Base-by-base conservation (phyloP, 2,113 vertebrate genomes). In the Excalfactoria chinensis region DNA sequence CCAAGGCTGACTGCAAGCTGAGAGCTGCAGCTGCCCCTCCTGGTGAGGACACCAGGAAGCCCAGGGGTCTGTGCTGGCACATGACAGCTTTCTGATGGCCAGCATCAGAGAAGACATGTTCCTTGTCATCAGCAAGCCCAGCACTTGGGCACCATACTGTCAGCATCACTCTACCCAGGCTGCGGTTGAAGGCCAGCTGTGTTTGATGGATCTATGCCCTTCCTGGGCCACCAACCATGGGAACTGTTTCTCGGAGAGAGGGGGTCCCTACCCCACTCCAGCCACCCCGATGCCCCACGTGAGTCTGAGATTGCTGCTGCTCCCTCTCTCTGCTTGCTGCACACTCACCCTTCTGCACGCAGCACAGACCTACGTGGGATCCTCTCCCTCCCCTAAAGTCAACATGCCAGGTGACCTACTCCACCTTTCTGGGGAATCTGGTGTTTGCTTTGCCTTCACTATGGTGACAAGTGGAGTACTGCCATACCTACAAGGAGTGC, bases 401-500 rank as follows among this genome's bases (percentile, higher is more conserved):
- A 88, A 91, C 12, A 82, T 22, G 35, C 28, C 11, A 12, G 48
- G 37, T 34, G 46, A 64, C 69, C 44, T 0, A 7, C 79, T 66
- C 34, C 44, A 44, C 35, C 86, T 96, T 95, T 94, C 84, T 79
- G 91, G 69, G 84, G 88, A 94, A 95, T 90, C 43, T 59, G 41
- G 7, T 73, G 56, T 94, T 95, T 95, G 92, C 66, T 95, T 90
- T 84, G 78, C 88, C 37, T 96, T 96, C 60, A 44, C 93, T 87
- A 71, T 89, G 86, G 93, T 63, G 84, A 95, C 1, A 1, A 80
- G 67, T 2, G 34, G 70, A 93, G 58, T 20, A 26, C 46, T 3
- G 8, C 37, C 20, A 53, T 80, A 72, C 71, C 53, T 74, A 34
- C 12, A 56, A 37, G 76, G 32, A 91, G 67, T 14, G 28, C 40